These are phyloP conservation scores for Carlito syrichta DNA, from an alignment of 2,113 vertebrate genomes.

Conservation along the genomic window DNA sequence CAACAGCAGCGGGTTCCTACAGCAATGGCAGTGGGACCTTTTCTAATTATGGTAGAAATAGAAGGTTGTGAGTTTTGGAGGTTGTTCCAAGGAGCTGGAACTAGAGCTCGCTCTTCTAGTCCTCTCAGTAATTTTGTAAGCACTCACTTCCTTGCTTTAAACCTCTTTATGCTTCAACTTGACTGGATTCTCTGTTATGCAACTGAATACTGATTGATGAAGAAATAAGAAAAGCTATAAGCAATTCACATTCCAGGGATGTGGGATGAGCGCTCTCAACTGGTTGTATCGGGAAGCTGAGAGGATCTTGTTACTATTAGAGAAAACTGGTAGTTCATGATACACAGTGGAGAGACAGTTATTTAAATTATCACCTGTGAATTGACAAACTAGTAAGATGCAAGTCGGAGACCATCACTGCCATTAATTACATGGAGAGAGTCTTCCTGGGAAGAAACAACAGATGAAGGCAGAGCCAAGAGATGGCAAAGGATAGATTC, in stretches of 20 bases:
- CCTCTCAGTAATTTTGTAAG: not conserved
- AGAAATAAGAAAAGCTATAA: not conserved
- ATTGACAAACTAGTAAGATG: not conserved
- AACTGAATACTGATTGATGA: not conserved
- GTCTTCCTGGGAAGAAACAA: not conserved
- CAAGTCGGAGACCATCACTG: not conserved
- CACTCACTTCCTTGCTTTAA: not conserved
- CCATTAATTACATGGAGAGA: not conserved
- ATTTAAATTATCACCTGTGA: not conserved
- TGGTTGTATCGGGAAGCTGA: not conserved
- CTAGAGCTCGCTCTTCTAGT: not conserved
- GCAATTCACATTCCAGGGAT: not conserved
- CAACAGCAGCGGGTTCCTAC: not conserved
- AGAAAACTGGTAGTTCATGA: not conserved
- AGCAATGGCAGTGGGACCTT: not conserved
- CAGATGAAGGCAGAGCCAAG: not conserved
- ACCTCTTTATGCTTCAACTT: not conserved
- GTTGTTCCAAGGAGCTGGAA: not conserved
- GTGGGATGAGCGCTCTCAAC: not conserved
- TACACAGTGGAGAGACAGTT: not conserved
- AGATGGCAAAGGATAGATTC: not conserved
- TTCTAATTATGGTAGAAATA: not conserved
- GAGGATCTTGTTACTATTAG: not conserved
- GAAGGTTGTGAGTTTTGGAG: not conserved
- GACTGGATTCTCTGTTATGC: not conserved